phyloP scores from a whole-genome alignment of 2,113 vertebrate genomes.

The Nibea albiflora region DNA sequence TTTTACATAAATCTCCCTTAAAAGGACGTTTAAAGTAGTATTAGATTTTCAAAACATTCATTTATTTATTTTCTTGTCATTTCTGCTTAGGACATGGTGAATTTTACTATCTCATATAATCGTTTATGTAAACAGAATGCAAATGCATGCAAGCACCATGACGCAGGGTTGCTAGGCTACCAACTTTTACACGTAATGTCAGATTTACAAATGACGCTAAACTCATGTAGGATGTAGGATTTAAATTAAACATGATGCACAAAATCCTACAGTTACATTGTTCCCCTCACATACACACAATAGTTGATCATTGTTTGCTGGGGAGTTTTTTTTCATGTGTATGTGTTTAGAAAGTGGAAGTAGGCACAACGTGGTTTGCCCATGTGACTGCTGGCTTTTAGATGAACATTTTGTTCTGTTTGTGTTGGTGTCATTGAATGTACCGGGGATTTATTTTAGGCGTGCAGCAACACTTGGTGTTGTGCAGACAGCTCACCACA shows the following conservation, averaged over 20 bases:
- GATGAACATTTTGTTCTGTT: slow-evolving; percentile 48
- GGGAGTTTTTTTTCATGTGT: neutral
- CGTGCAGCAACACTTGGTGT: neutral
- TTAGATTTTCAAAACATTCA: neutral
- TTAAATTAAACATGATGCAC: neutral
- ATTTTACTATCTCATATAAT: slow-evolving; percentile 15
- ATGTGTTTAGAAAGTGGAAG: slow-evolving; percentile 60
- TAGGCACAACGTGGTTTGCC: slow-evolving; percentile 17
- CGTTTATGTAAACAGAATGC: slow-evolving; percentile 52
- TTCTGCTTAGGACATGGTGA: neutral
- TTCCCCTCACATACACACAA: neutral
- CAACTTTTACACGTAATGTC: slow-evolving; percentile 1
- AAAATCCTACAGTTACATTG: neutral
- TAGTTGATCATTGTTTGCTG: neutral
- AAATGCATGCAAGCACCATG: slow-evolving; percentile 37
- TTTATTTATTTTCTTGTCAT: neutral
- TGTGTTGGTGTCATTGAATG: slow-evolving; percentile 24
- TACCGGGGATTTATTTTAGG: slow-evolving; percentile 26
- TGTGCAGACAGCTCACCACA: slow-evolving; percentile 56
- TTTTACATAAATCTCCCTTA: slow-evolving; percentile 12
- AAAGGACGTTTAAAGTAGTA: neutral
- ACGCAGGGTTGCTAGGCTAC: neutral
- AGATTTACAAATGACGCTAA: neutral
- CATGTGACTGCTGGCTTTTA: slow-evolving; percentile 25
- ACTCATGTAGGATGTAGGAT: too few relatives aligned